Evolutionary conservation across 1,140 invertebrate genomes (phyloP), one percentile per base, ranked within the genome.

Genomic region (Zaprionus gabonicus): DNA sequence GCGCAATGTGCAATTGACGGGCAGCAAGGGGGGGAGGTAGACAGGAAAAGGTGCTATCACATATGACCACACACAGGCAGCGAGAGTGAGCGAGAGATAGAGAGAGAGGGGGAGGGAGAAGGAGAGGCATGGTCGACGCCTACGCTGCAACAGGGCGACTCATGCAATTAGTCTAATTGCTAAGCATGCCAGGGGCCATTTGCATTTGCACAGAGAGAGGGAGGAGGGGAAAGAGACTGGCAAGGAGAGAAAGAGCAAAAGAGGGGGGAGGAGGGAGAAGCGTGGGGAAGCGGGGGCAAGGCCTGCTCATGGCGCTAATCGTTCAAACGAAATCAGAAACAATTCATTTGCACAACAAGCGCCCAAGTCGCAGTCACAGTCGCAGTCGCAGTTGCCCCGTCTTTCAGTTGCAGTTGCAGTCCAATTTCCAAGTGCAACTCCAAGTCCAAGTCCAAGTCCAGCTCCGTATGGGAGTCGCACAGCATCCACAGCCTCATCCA

Each of bases 301-400:
- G 74, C 46, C 10, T 60, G 63, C 73, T 44, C 78, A 70, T 68
- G 71, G 80, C 83, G 79, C 85, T 91, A 92, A 92, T 92, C 91
- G 86, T 92, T 92, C 91, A 90, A 92, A 79, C 78, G 91, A 91
- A 91, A 92, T 92, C 91, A 91, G 87, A 81, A 91, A 88, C 86
- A 92, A 92, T 92, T 92, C 91, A 92, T 92, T 92, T 91, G 88
- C 88, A 91, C 88, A 91, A 91, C 88, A 91, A 91, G 81, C 85
- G 79, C 76, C 72, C 79, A 63, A 63, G 64, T 76, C 66, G 66
- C 66, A 41, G 38, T 41, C 15, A 15, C 12, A 13, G 10, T 38
- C 36, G 36, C 15, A 41, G 5, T 5, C 27, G n/a, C 25, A 36
- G 20, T 23, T n/a, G n/a, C 13, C n/a, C 13, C n/a, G 17, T 59